Evolutionary conservation across 2,797 vertebrate genomes (phyloP).

Genomic region (Dromococcyx pavoninus): DNA sequence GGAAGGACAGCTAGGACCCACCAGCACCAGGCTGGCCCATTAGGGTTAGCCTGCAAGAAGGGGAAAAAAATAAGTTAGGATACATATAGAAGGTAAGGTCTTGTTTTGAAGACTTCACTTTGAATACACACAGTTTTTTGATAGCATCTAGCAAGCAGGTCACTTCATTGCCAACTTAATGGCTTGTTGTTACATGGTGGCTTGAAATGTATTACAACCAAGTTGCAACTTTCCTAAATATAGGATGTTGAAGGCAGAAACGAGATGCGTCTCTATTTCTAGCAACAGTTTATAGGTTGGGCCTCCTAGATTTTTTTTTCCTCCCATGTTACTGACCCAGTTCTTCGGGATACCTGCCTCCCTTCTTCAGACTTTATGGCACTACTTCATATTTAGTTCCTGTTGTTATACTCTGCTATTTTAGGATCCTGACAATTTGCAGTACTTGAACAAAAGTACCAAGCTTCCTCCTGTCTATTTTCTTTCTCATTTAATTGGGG

Average conservation of each 20-base stretch:
- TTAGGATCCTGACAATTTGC: neutral
- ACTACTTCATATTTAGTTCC: neutral
- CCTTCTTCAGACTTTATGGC: neutral
- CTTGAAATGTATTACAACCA: neutral
- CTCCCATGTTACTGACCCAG: neutral
- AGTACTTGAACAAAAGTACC: neutral
- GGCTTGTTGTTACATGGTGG: neutral
- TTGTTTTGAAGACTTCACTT: neutral
- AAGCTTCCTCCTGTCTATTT: neutral
- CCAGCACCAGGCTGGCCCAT: constrained; percentile 86
- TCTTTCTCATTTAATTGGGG: neutral
- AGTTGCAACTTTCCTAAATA: neutral
- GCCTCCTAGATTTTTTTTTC: neutral
- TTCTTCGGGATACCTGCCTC: neutral
- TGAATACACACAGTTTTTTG: neutral
- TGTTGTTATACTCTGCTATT: neutral
- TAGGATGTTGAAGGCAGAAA: neutral
- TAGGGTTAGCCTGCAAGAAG: constrained; percentile 75
- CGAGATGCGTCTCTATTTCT: neutral
- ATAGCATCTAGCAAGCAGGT: neutral
- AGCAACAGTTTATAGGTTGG: neutral
- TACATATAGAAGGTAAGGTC: neutral
- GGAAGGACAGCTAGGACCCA: constrained; percentile 84
- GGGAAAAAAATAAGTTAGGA: neutral
- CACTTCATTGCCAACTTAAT: neutral